Base-by-base conservation (phyloP, 2,888 invertebrate species). In the Agrotis ipsilon region DNA sequence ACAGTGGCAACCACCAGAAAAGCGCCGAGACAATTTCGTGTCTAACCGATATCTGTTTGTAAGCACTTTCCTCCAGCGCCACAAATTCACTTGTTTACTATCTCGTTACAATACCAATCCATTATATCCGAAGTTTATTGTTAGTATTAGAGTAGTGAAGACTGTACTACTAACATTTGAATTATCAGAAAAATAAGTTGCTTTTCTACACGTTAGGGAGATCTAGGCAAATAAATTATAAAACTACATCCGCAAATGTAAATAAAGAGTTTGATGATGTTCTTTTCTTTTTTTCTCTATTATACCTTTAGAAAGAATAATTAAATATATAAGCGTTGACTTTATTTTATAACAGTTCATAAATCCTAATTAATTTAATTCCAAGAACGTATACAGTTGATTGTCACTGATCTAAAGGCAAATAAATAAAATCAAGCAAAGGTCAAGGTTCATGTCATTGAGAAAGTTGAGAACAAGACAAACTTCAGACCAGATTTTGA, bases 21-120 rank as follows among this genome's bases (percentile, higher is more conserved):
- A n/a, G n/a, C n/a, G n/a, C n/a, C n/a, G n/a, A n/a, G n/a, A n/a
- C 51, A n/a, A 57, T 57, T 51, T 63, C 39, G 18, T 51, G 39
- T 21, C n/a, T n/a, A 52, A 9, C 45, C 60, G 16, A 51, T 55
- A 67, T 61, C 27, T 48, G 68, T 75, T 32, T 58, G n/a, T 48
- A 58, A 32, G n/a, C 55, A 48, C 24, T 27, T 24, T 21, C 11
- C 18, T 45, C 11, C 19, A 51, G 16, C 27, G 51, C 66, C 51
- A 63, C 63, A 48, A 64, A 72, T 66, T 66, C 21, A 51, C 78
- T 78, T 63, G 78, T 72, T 78, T 72, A 70, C 55, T 57, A 66
- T 83, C 73, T 80, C 68, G 80, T 74, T 77, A 81, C 74, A 62
- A 64, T 76, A 72, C 65, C 48, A 63, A 67, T 46, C 52, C 55